phyloP scores from a whole-genome alignment of 2,888 invertebrate genomes.

The Oscheius myriophilus region DNA sequence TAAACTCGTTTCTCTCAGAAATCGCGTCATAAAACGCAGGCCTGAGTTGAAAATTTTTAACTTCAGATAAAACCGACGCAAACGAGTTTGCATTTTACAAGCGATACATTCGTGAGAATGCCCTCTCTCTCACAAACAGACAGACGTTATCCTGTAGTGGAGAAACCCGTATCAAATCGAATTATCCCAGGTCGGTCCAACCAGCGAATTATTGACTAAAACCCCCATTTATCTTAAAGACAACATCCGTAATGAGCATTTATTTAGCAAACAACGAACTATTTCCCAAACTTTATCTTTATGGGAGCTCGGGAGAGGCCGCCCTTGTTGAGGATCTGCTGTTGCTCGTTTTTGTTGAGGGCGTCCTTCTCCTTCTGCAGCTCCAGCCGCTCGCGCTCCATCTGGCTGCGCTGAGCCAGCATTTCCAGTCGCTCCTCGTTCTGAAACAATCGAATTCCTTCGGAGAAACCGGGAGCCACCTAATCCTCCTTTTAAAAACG shows the following conservation, averaged over 20 bases:
- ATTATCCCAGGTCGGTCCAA: too few relatives aligned
- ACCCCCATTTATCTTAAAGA: too few relatives aligned
- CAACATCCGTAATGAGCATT: neutral
- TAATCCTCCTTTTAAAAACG: constrained; percentile 4
- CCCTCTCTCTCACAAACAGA: too few relatives aligned
- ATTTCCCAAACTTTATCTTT: constrained; percentile 57
- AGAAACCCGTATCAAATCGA: too few relatives aligned
- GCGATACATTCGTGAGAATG: too few relatives aligned
- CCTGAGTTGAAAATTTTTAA: too few relatives aligned
- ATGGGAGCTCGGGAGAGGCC: constrained; percentile 62
- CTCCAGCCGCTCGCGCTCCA: constrained; percentile 63
- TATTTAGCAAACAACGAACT: neutral
- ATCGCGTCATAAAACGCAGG: too few relatives aligned
- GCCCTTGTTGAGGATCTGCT: constrained; percentile 66
- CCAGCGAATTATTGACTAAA: too few relatives aligned
- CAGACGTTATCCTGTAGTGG: too few relatives aligned
- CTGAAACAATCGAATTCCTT: constrained; percentile 49
- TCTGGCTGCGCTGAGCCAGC: constrained; percentile 61
- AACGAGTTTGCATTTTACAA: too few relatives aligned
- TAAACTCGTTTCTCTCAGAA: too few relatives aligned
- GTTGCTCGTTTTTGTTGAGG: constrained; percentile 61
- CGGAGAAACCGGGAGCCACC: neutral
- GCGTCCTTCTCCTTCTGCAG: constrained; percentile 56
- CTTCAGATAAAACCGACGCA: too few relatives aligned
- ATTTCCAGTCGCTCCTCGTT: constrained; percentile 67